Percentiles rank a stretch among this genome's conserved stretches.
Evolutionary conservation across 2,888 invertebrate species (phyloP).

Genomic region (Keiferia lycopersicella): DNA sequence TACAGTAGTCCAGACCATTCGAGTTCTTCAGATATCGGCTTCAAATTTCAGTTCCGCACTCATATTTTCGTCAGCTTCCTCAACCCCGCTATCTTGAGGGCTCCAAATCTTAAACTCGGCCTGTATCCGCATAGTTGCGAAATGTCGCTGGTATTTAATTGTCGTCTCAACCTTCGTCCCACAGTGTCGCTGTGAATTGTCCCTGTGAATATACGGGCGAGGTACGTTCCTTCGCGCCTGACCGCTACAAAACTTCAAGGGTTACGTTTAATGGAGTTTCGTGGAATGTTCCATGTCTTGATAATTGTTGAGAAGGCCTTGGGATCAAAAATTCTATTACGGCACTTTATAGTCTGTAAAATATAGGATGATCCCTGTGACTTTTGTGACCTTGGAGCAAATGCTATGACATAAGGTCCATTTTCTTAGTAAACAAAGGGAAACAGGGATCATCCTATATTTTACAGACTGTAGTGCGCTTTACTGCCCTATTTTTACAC

Average conservation of each 20-base stretch:
- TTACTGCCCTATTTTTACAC: not conserved
- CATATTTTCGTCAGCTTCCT: not conserved
- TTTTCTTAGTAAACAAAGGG: too few relatives aligned
- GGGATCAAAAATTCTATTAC: not conserved
- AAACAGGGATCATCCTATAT: too few relatives aligned
- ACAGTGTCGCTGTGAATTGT: slow-evolving; percentile 24
- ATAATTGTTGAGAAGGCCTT: slow-evolving; percentile 16
- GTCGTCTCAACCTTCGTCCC: slow-evolving; percentile 45
- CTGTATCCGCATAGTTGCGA: slow-evolving; percentile 61
- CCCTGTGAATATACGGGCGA: slow-evolving; percentile 38
- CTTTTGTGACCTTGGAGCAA: too few relatives aligned
- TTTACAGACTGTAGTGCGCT: too few relatives aligned
- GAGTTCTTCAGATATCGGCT: not conserved
- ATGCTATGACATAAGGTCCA: too few relatives aligned
- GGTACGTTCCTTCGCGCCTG: slow-evolving; percentile 31
- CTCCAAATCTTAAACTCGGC: slow-evolving; percentile 47
- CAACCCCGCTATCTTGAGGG: slow-evolving; percentile 36
- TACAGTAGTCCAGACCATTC: too few relatives aligned
- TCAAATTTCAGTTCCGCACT: not conserved
- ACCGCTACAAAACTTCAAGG: slow-evolving; percentile 14
- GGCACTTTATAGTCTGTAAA: too few relatives aligned
- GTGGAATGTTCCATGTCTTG: slow-evolving; percentile 1
- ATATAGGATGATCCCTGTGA: too few relatives aligned
- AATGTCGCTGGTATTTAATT: slow-evolving; percentile 52
- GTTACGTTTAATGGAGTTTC: slow-evolving; percentile 17